phyloP scores from a whole-genome alignment of 2,797 vertebrate genomes.

The Bucorvus abyssinicus region DNA sequence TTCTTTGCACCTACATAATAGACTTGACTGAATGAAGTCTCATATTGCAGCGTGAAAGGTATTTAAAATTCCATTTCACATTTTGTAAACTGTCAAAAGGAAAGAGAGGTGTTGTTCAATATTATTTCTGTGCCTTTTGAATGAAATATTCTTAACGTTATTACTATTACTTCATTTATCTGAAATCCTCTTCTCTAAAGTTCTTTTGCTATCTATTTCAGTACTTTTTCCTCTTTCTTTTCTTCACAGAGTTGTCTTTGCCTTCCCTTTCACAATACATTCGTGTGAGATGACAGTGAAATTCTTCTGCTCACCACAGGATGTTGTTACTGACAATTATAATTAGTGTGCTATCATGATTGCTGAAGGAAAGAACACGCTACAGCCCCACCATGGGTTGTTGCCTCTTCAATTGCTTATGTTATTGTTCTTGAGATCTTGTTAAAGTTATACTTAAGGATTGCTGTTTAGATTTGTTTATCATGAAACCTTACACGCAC shows the following conservation, averaged over 20 bases:
- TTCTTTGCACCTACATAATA: neutral
- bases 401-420: constrained; percentile 70
- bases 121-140: neutral
- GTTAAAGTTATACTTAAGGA: constrained; percentile 67
- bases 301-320: constrained; percentile 25
- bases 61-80: neutral
- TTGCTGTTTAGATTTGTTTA: constrained; percentile 66
- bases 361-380: constrained; percentile 32
- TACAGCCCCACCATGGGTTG: constrained; percentile 63
- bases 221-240: neutral
- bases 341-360: constrained; percentile 14
- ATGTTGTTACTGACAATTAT: constrained; percentile 58
- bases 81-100: neutral
- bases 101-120: neutral
- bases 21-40: neutral
- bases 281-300: neutral
- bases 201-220: neutral
- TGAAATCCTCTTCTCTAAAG: neutral
- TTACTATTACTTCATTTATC: neutral
- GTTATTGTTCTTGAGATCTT: constrained; percentile 59
- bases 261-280: constrained; percentile 34
- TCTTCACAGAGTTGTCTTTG: neutral
- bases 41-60: neutral
- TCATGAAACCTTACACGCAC: constrained; percentile 30
- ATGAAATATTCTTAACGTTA: neutral